A percentile compares a stretch with the other conserved stretches of the same genome.
Evolutionary conservation across 2,888 invertebrate genomes (phyloP).

Genomic region (Hyppa rectilinea): DNA sequence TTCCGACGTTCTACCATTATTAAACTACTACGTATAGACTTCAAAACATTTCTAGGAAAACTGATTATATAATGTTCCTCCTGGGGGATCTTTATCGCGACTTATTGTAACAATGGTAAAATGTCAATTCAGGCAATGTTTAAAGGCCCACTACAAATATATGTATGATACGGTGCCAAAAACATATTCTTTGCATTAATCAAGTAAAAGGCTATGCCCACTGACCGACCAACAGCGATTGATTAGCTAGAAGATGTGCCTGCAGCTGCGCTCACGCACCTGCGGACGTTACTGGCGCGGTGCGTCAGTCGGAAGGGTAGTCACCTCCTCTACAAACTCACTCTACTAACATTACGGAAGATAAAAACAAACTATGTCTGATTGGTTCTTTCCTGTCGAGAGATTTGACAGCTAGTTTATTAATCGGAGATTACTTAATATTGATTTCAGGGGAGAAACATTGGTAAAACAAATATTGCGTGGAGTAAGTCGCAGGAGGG

Average conservation of each 20-base stretch:
- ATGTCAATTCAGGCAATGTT: neutral
- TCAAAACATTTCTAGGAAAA: neutral
- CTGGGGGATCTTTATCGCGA: neutral
- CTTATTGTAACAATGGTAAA: neutral
- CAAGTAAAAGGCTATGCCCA: no score
- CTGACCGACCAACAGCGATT: no score
- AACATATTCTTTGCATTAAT: no score
- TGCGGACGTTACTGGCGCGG: no score
- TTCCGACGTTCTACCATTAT: neutral
- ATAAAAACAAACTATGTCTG: no score
- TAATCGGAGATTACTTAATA: neutral
- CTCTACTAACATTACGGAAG: no score
- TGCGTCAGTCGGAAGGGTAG: no score
- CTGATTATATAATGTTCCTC: neutral
- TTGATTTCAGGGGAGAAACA: neutral
- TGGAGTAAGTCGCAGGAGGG: neutral
- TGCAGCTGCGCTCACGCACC: no score
- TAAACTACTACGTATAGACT: neutral
- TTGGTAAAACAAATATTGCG: neutral
- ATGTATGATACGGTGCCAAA: no score
- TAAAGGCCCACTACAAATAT: no score
- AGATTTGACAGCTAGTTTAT: neutral
- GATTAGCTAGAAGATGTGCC: no score
- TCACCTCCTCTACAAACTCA: no score
- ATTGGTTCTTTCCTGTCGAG: neutral